These are phyloP conservation scores for Setophaga kirtlandii DNA, from an alignment of 2,113 vertebrate genomes.

Conservation along the genomic window DNA sequence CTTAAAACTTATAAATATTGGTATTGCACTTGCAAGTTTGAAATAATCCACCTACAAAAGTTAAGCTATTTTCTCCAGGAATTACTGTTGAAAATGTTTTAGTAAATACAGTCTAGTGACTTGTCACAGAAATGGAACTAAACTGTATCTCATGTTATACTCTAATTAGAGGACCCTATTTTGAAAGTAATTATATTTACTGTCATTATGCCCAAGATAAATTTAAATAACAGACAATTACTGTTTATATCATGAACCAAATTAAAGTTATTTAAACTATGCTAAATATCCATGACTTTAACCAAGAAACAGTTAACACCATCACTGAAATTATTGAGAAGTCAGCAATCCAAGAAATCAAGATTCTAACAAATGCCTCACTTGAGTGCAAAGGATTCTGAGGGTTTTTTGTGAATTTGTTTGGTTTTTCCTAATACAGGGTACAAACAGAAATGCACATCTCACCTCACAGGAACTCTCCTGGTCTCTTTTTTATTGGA, in stretches of 20 bases:
- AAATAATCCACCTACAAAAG: neutral
- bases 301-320: neutral
- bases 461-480: neutral
- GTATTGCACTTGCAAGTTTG: neutral
- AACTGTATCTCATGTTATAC: neutral
- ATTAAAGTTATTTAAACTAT: neutral
- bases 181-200: neutral
- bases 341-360: neutral
- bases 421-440: neutral
- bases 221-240: neutral
- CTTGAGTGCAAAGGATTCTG: neutral
- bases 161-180: neutral
- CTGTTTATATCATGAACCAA: neutral
- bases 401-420: neutral
- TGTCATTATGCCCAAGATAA: neutral
- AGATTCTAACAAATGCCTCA: neutral
- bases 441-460: neutral
- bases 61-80: neutral
- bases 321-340: neutral
- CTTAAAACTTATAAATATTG: neutral
- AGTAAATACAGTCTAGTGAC: neutral
- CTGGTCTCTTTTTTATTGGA: neutral
- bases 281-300: neutral
- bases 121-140: neutral
- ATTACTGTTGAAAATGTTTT: neutral